Percentiles rank a stretch among this genome's conserved stretches.
Evolutionary conservation across 1,140 invertebrate genomes (phyloP).

Genomic region (Andrena cerasifolii): DNA sequence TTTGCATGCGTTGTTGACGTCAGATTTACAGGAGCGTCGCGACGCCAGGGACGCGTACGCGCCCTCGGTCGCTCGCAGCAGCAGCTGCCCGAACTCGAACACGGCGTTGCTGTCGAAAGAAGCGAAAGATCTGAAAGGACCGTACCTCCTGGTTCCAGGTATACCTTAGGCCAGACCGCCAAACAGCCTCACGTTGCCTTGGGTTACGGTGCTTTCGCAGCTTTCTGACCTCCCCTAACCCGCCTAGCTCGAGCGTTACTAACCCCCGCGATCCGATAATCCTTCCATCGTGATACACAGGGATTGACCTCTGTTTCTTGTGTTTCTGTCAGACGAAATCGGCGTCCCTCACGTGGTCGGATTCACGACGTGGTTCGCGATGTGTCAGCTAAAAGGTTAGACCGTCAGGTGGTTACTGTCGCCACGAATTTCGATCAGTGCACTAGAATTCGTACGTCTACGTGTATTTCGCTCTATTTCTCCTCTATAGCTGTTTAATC

Average conservation of each 20-base stretch:
- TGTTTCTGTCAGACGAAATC: constrained; percentile 74
- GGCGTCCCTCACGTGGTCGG: constrained; percentile 82
- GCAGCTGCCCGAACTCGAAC: constrained; percentile 83
- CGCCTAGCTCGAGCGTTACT: constrained; percentile 23
- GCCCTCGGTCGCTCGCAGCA: constrained; percentile 80
- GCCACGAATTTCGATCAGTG: constrained; percentile 44
- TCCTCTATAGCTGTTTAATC: neutral
- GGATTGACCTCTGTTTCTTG: constrained; percentile 56
- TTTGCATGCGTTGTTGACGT: constrained; percentile 83
- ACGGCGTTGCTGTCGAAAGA: constrained; percentile 84
- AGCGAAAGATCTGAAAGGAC: constrained; percentile 87
- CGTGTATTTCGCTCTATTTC: neutral
- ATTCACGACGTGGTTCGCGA: constrained; percentile 84
- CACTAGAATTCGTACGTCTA: constrained; percentile 37
- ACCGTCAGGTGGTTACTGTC: constrained; percentile 57
- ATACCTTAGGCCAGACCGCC: constrained; percentile 80
- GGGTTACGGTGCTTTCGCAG: constrained; percentile 60
- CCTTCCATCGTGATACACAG: too few species aligned
- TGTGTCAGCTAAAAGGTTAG: constrained; percentile 84
- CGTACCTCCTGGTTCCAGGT: constrained; percentile 91
- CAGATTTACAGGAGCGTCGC: constrained; percentile 85
- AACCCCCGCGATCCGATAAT: too few species aligned
- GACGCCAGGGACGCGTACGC: constrained; percentile 73
- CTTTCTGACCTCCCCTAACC: constrained; percentile 24
- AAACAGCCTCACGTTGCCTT: constrained; percentile 40